A percentile compares a stretch with the other conserved stretches of the same genome.
phyloP scores from a whole-genome alignment of 2,113 vertebrate genomes.

The Tragelaphus strepsiceros region DNA sequence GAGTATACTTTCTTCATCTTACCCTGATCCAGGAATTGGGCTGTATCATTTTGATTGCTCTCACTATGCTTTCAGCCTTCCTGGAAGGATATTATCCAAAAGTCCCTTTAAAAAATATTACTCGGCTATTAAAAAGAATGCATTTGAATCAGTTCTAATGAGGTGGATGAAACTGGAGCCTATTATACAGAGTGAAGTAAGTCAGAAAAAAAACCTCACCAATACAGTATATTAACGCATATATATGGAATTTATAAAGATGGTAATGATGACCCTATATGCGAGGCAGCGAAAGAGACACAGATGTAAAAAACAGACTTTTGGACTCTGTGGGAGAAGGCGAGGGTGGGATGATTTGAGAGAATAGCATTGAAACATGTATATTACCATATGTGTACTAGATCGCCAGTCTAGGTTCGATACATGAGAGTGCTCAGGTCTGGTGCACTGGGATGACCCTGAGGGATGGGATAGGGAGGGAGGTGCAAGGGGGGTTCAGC shows the following conservation, averaged over 20 bases:
- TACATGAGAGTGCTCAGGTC: accelerated
- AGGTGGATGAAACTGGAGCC: neutral
- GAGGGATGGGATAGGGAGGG: neutral
- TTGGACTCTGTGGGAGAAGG: neutral
- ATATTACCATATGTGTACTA: neutral
- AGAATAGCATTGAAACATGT: neutral
- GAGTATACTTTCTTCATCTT: neutral
- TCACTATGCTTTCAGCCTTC: neutral
- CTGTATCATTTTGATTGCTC: neutral
- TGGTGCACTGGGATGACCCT: neutral
- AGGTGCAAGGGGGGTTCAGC: neutral
- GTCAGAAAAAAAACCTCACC: neutral
- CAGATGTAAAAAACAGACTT: neutral
- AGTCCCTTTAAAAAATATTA: neutral
- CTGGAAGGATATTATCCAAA: neutral
- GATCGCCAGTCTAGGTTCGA: accelerated
- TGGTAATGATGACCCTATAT: neutral
- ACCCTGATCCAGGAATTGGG: neutral
- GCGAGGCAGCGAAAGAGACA: neutral
- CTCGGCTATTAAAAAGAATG: neutral
- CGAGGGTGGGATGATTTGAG: neutral
- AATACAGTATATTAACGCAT: neutral
- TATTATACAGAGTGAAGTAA: neutral
- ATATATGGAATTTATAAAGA: neutral
- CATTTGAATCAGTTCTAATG: neutral